A percentile compares a stretch with the other conserved stretches of the same genome.
These are phyloP conservation scores for Eutrigla gurnardus DNA, from an alignment of 2,797 vertebrate species.

Conservation along the genomic window DNA sequence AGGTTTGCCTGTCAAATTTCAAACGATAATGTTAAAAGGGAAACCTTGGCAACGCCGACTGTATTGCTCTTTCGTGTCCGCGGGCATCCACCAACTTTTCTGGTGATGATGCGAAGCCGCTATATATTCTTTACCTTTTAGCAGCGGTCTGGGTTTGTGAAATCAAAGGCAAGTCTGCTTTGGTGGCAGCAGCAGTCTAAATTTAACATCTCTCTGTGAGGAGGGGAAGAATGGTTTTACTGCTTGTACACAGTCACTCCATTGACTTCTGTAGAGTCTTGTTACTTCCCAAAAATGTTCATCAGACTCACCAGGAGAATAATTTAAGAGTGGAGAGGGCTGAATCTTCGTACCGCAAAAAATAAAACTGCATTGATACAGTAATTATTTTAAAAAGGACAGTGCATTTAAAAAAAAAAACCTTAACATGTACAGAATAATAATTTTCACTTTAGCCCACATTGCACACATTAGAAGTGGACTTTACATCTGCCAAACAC, in stretches of 20 bases:
- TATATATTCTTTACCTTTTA: constrained; percentile 51
- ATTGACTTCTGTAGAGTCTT: constrained; percentile 55
- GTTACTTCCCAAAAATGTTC: constrained; percentile 10
- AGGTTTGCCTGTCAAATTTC: constrained; percentile 78
- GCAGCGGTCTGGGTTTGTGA: constrained; percentile 16
- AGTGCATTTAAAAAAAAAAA: neutral
- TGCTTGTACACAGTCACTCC: constrained; percentile 70
- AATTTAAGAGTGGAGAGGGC: neutral
- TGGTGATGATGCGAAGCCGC: constrained; percentile 56
- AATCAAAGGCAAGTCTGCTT: constrained; percentile 74
- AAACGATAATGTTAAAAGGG: constrained; percentile 67
- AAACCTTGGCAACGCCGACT: constrained; percentile 47
- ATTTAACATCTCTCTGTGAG: constrained; percentile 80
- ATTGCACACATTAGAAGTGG: neutral
- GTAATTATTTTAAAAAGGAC: neutral
- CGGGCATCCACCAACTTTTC: constrained; percentile 38
- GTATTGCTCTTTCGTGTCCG: constrained; percentile 18
- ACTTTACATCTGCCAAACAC: too few species aligned
- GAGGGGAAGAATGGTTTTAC: constrained; percentile 71
- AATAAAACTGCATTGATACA: neutral
- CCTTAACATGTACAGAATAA: neutral
- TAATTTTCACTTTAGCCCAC: neutral
- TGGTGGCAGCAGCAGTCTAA: constrained; percentile 70
- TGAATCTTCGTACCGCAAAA: neutral
- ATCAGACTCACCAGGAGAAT: neutral